phyloP scores from a whole-genome alignment of 2,797 vertebrate genomes.

The Enteromius anoplus region DNA sequence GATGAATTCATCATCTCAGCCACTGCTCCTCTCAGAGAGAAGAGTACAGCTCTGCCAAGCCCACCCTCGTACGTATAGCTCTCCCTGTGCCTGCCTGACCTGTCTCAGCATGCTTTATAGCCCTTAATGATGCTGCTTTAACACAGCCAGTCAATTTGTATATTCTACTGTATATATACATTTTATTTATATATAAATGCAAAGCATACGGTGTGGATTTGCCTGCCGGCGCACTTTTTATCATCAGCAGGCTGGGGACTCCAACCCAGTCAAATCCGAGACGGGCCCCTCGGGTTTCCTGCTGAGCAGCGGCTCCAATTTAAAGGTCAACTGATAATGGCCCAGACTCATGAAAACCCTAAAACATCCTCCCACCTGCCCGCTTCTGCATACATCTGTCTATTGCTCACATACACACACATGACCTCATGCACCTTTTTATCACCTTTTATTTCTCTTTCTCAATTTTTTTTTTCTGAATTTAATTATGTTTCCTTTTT shows the following conservation, averaged over 20 bases:
- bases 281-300: constrained; percentile 71
- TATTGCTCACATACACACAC: constrained; percentile 33
- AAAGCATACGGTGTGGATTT: constrained; percentile 61
- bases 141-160: constrained; percentile 67
- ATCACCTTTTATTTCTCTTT: constrained; percentile 1
- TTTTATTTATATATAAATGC: constrained; percentile 64
- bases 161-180: constrained; percentile 55
- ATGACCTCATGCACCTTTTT: constrained; percentile 1
- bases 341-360: constrained; percentile 78
- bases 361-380: constrained; percentile 56
- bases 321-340: constrained; percentile 84
- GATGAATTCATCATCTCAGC: constrained; percentile 37
- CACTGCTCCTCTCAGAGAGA: constrained; percentile 44
- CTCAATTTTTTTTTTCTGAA: constrained; percentile 3
- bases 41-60: constrained; percentile 15
- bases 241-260: constrained; percentile 76
- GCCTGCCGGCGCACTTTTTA: constrained; percentile 75
- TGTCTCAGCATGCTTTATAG: constrained; percentile 74
- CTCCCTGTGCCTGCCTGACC: constrained; percentile 37
- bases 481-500: constrained; percentile 14
- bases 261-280: constrained; percentile 74
- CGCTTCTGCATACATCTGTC: constrained; percentile 1
- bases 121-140: constrained; percentile 75
- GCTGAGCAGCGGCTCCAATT: constrained; percentile 76
- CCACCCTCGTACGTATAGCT: constrained; percentile 7